phyloP scores from a whole-genome alignment of 2,888 invertebrate genomes.

The Chelonus formosanus region DNA sequence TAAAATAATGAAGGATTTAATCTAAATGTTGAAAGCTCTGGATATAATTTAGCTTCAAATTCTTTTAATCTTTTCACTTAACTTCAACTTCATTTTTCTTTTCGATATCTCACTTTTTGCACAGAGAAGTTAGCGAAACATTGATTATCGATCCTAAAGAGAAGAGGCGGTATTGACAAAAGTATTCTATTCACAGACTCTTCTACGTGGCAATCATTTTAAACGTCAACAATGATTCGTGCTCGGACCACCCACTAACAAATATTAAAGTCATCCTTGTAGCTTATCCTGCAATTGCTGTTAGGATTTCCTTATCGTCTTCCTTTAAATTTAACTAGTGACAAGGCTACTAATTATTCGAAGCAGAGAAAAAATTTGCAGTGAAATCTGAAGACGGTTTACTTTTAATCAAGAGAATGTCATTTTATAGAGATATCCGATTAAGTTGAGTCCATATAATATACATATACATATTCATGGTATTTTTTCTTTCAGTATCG shows the following conservation, averaged over 20 bases:
- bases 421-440: neutral
- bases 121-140: too few relatives aligned
- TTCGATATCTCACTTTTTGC: too few relatives aligned
- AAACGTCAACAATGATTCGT: slow-evolving; percentile 41
- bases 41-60: too few relatives aligned
- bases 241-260: slow-evolving; percentile 41
- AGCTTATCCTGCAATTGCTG: neutral
- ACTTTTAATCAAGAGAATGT: slow-evolving; percentile 1
- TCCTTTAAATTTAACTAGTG: neutral
- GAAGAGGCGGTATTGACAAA: slow-evolving; percentile 2
- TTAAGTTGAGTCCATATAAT: slow-evolving; percentile 3
- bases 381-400: neutral
- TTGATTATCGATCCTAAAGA: too few relatives aligned
- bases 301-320: neutral
- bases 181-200: slow-evolving; percentile 35
- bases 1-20: too few relatives aligned
- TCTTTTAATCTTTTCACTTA: too few relatives aligned
- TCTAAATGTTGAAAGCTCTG: too few relatives aligned
- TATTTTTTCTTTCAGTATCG: slow-evolving; percentile 23
- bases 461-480: slow-evolving; percentile 17
- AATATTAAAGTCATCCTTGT: slow-evolving; percentile 22
- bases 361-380: too few relatives aligned
- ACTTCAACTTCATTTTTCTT: too few relatives aligned
- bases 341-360: too few relatives aligned
- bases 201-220: slow-evolving; percentile 59